A percentile compares a stretch with the other conserved stretches of the same genome.
phyloP scores from a whole-genome alignment of 2,113 vertebrate species.

The Odobenus rosmarus region DNA sequence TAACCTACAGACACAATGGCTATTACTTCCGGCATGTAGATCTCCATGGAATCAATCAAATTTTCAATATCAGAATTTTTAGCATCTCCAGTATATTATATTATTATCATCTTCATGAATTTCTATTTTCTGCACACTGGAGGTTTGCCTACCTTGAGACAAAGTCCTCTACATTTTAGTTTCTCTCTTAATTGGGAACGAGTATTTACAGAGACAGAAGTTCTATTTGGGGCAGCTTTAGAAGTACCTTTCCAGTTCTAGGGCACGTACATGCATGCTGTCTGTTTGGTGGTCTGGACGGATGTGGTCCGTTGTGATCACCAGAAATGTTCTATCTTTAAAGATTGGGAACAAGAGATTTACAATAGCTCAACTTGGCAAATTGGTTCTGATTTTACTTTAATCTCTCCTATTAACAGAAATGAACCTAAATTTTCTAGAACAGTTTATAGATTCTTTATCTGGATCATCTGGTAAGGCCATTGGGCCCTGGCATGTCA shows the following conservation, averaged over 20 bases:
- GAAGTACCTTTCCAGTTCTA: not conserved
- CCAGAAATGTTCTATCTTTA: not conserved
- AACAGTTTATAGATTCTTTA: not conserved
- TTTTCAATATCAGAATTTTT: not conserved
- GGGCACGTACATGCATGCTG: fast-evolving
- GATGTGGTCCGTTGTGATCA: not conserved
- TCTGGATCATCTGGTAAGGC: not conserved
- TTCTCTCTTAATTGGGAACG: not conserved
- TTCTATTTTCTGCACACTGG: not conserved
- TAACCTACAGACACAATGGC: too few species aligned
- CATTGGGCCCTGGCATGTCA: not conserved
- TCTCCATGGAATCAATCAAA: not conserved
- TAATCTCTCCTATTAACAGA: not conserved
- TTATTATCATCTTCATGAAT: not conserved
- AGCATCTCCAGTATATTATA: not conserved
- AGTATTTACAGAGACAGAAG: not conserved
- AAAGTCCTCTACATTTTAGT: not conserved
- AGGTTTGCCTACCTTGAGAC: not conserved
- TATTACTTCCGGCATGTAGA: not conserved
- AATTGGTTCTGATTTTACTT: not conserved
- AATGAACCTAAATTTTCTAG: not conserved
- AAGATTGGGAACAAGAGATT: not conserved
- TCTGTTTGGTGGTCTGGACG: not conserved
- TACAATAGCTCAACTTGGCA: not conserved
- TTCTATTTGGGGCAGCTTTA: not conserved